Base-by-base conservation (phyloP, 2,888 invertebrate genomes). In the Tetrapedia diversipes region DNA sequence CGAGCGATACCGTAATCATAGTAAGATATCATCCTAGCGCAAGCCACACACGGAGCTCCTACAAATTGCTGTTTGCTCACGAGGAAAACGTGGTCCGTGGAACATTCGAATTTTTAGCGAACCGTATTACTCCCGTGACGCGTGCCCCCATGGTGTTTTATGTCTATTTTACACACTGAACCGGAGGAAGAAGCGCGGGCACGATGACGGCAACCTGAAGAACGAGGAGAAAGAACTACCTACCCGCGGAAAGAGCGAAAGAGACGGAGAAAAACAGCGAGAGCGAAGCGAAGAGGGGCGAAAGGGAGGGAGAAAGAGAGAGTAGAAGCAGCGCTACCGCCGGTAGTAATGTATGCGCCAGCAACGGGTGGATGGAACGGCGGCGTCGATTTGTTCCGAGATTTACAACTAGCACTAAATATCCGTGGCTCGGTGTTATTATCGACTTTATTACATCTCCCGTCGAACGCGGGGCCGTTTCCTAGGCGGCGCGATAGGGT, bases 361-460 rank as follows among this genome's bases (percentile, higher is more conserved):
- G 47, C 7, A 83, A 74, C 85, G 80, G 81, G 78, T 69, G 84
- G 84, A 86, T 82, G 86, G 83, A 86, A 85, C 86, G 82, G 83
- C 87, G 86, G 86, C 87, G 88, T 87, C 89, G 89, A 90, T 89
- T 89, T 88, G 86, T 86, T 22, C 56, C 74, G 81, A 89, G 90
- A 90, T 90, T 90, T 90, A 90, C 88, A 89, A 81, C 87, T 83
- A 86, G 85, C 86, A 89, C 89, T 90, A 90, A 90, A 90, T 90
- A 90, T 90, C 87, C 87, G 65, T 83, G 84, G 82, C 86, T 87
- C 83, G 85, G 87, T 86, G 87, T 90, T 89, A 90, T 89, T 90
- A 90, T 90, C 88, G 87, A 86, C 86, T 89, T 89, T 89, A 89
- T 88, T 88, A 87, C 87, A 83, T 83, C 81, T 82, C 84, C 85